Evolutionary conservation across 2,888 invertebrate genomes (phyloP), one percentile per base, ranked within the genome.

Genomic region (Trachelus stipa): DNA sequence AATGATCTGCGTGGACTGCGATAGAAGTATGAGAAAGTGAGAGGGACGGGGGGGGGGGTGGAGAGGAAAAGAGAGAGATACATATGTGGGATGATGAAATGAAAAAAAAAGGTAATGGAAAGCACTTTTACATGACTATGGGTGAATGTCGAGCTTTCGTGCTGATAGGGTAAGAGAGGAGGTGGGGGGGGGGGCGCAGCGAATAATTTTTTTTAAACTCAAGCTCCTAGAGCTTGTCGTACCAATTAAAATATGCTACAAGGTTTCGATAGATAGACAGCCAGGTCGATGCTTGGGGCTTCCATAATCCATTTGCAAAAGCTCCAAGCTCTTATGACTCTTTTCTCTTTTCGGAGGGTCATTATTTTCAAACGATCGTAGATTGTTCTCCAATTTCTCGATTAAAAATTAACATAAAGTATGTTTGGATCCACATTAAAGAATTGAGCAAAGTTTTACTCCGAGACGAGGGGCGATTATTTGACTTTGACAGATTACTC

Each of bases 291-390:
- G 83, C 76, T 83, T 83, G 84, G 83, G 86, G 88, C 88, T 88
- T 88, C 88, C 86, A 85, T 88, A 88, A 88, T 88, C 89, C 88
- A 84, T 87, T 86, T 83, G 85, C 83, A 82, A 86, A 87, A 86
- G 85, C 83, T 83, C 80, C 81, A 83, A 83, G 84, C 85, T 86
- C 81, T 84, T 87, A 84, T 81, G 81, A 82, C 81, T 80, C 77
- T 81, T 76, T 77, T 30, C 71, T 15, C 31, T 56, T 56, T 23
- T 23, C 9, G 56, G 23, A 56, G 56, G 23, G 9, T 23, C 23
- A 56, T 56, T 56, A 0, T 2, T 56, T 56, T 56, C 56, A 23
- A 56, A 9, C 56, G 56, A 23, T 9, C 56, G 2, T 56, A 23
- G 56, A 56, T 56, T 23, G 1, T 56, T 23, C 23, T 23, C 23